A percentile compares a stretch with the other conserved stretches of the same genome.
These are phyloP conservation scores for Mesocentrotus franciscanus DNA, from an alignment of 53 echinoderm and acorn worm genomes.

Conservation along the genomic window DNA sequence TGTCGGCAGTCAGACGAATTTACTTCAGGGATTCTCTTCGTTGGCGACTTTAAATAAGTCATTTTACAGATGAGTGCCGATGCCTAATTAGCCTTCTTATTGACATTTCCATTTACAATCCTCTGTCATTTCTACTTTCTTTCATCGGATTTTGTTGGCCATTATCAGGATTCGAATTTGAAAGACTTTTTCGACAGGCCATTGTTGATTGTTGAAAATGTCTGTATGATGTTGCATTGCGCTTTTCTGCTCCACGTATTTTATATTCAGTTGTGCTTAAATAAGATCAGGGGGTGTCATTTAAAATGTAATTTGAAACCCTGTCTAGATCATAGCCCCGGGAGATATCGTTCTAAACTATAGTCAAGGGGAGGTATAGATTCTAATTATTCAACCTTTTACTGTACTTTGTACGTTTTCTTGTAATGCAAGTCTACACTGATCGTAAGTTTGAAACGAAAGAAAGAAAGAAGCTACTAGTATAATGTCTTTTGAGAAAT, in stretches of 20 bases:
- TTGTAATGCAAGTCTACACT: background rate
- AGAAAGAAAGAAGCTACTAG: background rate
- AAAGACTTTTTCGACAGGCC: background rate
- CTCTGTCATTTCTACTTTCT: background rate
- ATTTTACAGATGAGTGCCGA: slow-evolving; percentile 28
- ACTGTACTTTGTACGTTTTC: background rate
- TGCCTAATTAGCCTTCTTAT: slow-evolving; percentile 38
- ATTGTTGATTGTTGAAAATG: background rate
- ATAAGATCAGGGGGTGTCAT: background rate
- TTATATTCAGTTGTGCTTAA: background rate
- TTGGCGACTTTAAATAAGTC: background rate
- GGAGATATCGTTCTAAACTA: background rate
- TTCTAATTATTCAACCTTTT: too few relatives aligned
- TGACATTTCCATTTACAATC: slow-evolving; percentile 5
- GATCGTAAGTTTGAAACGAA: background rate
- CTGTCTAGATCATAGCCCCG: background rate
- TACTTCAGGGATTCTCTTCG: background rate
- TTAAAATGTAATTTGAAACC: slow-evolving; percentile 13
- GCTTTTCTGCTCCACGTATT: background rate
- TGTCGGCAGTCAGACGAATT: background rate
- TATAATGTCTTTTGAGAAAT: background rate
- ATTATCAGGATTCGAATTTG: background rate
- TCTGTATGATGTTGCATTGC: background rate
- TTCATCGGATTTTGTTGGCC: background rate
- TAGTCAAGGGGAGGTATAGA: background rate